phyloP scores from a whole-genome alignment of 2,113 vertebrate species.

The Platysternon megacephalum region DNA sequence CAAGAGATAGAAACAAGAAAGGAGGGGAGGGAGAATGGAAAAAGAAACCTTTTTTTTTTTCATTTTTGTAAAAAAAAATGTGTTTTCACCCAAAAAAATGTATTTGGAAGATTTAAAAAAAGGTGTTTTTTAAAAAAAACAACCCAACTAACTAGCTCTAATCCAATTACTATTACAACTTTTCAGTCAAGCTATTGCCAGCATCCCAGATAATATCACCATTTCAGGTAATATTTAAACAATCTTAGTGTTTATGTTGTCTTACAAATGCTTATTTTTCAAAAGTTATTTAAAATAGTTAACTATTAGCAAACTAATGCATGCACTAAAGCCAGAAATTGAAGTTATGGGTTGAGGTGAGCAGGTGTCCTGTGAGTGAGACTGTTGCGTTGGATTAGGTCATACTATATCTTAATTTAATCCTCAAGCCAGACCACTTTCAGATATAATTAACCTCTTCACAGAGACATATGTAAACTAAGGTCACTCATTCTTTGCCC shows the following conservation, averaged over 20 bases:
- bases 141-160: neutral
- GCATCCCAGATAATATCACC: neutral
- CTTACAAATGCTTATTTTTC: neutral
- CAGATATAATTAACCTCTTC: neutral
- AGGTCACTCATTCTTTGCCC: neutral
- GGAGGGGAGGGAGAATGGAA: neutral
- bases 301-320: accelerated
- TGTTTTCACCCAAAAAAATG: neutral
- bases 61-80: neutral
- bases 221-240: neutral
- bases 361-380: neutral
- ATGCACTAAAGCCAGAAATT: neutral
- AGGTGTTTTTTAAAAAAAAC: neutral
- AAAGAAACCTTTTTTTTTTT: no score
- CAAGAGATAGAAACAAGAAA: neutral
- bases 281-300: neutral
- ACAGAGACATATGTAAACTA: neutral
- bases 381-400: neutral
- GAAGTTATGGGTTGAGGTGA: neutral
- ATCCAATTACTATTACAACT: neutral
- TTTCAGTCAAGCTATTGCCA: neutral
- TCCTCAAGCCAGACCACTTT: neutral
- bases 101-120: neutral
- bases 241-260: neutral
- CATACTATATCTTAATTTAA: neutral